Conservation (phyloP, 2,888 invertebrate species). For the Eurois occulta region DNA sequence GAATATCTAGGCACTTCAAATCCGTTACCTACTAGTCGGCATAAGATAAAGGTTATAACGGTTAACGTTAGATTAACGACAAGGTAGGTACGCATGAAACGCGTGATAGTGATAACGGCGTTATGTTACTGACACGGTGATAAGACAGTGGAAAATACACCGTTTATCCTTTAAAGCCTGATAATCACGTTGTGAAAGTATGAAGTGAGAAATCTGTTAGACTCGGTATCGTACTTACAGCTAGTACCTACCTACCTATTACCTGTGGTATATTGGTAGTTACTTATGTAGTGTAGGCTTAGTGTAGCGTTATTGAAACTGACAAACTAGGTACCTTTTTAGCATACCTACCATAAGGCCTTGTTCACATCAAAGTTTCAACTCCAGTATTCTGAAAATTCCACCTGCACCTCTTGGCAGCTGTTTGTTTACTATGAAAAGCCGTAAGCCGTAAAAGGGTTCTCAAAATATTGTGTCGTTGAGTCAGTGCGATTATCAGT, state of each 20-base stretch:
- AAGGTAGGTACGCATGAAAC: conserved; percentile 8
- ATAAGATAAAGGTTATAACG: conserved; percentile 32
- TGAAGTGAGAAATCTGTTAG: conserved; percentile 26
- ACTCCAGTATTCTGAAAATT: neutral
- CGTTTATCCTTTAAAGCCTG: conserved; percentile 7
- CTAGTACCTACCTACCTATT: neutral
- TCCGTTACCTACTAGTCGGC: conserved; percentile 36
- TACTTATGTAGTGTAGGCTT: too few relatives aligned
- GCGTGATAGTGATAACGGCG: conserved; percentile 41
- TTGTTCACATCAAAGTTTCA: neutral
- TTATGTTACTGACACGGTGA: conserved; percentile 24
- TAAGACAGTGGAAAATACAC: conserved; percentile 30
- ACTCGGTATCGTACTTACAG: neutral
- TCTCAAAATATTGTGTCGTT: neutral
- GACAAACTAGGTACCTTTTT: neutral
- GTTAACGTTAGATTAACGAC: conserved; percentile 41
- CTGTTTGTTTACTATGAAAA: neutral
- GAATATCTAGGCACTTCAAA: conserved; percentile 11
- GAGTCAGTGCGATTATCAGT: neutral
- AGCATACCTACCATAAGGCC: neutral
- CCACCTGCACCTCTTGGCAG: neutral
- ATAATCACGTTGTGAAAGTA: conserved; percentile 35
- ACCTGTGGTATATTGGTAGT: neutral
- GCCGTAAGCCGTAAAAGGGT: neutral
- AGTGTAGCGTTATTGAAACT: neutral